Evolutionary conservation across 1,140 invertebrate genomes (phyloP).

Genomic region (Scaptomyza montana): DNA sequence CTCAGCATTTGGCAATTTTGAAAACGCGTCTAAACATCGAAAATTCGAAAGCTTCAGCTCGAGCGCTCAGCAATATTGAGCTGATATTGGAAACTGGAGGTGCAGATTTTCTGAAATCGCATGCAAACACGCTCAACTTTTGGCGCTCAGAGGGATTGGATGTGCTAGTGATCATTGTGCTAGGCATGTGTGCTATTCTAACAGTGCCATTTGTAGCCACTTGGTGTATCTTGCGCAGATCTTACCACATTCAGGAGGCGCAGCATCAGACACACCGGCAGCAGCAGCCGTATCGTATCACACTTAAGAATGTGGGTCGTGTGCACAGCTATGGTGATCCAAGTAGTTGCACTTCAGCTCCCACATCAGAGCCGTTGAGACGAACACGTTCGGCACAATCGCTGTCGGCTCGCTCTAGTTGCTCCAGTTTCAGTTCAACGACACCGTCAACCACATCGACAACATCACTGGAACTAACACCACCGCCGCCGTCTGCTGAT

Average conservation of each 20-base stretch:
- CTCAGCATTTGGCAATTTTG: conserved; percentile 74
- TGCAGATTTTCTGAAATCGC: conserved; percentile 83
- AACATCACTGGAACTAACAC: conserved; percentile 63
- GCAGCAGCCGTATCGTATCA: conserved; percentile 42
- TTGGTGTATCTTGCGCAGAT: conserved; percentile 69
- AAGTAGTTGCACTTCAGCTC: conserved; percentile 29
- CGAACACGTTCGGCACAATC: conserved; percentile 68
- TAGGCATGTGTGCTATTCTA: conserved; percentile 68
- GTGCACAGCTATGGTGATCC: conserved; percentile 62
- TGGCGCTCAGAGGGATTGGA: conserved; percentile 84
- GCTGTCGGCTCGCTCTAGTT: conserved; percentile 57
- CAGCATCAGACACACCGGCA: conserved; percentile 23
- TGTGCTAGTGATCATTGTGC: conserved; percentile 73
- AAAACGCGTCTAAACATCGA: conserved; percentile 69
- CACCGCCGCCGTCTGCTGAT: conserved; percentile 37
- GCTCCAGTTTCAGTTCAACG: conserved; percentile 60
- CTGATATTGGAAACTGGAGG: conserved; percentile 85
- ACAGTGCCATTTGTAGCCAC: conserved; percentile 72
- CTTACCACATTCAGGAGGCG: conserved; percentile 66
- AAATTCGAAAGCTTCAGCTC: conserved; percentile 61
- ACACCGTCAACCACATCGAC: conserved; percentile 58
- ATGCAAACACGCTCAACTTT: conserved; percentile 82
- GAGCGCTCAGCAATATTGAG: conserved; percentile 85
- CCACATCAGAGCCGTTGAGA: conserved; percentile 43
- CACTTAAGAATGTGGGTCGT: conserved; percentile 53